Percentiles rank a stretch among this genome's conserved stretches.
These are phyloP conservation scores for Nothobranchius furzeri DNA, from an alignment of 2,113 vertebrate species.

Conservation along the genomic window DNA sequence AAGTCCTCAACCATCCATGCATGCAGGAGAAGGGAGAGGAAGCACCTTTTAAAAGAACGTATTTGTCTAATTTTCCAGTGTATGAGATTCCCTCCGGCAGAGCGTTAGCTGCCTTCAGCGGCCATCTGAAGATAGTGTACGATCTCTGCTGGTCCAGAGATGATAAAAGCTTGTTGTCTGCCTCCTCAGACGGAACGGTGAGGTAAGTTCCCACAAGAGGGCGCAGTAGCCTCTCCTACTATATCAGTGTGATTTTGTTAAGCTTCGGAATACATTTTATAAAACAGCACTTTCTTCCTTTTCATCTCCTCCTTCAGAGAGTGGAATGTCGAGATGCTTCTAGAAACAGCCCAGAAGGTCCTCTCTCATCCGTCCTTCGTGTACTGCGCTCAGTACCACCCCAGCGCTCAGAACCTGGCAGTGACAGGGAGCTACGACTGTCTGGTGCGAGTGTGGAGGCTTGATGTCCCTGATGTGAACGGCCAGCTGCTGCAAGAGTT, in stretches of 20 bases:
- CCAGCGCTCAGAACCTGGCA: slow-evolving; percentile 82
- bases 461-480: slow-evolving; percentile 82
- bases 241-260: background rate
- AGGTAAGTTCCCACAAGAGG: slow-evolving; percentile 76
- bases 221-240: slow-evolving; percentile 1
- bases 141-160: slow-evolving; percentile 96
- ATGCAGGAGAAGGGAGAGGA: background rate
- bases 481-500: slow-evolving; percentile 91
- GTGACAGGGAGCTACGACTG: slow-evolving; percentile 92
- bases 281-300: slow-evolving; percentile 10
- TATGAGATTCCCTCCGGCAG: slow-evolving; percentile 96
- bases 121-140: slow-evolving; percentile 95
- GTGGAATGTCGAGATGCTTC: slow-evolving; percentile 87
- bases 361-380: slow-evolving; percentile 96
- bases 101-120: slow-evolving; percentile 87
- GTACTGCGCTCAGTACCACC: slow-evolving; percentile 93
- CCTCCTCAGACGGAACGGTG: slow-evolving; percentile 95
- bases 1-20: background rate
- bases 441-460: slow-evolving; percentile 88
- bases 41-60: background rate
- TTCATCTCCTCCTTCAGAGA: slow-evolving; percentile 73
- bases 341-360: slow-evolving; percentile 82
- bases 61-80: slow-evolving; percentile 77
- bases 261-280: background rate
- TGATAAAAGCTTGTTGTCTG: slow-evolving; percentile 85